Conservation (phyloP, 2,797 vertebrate species). For the Labroides dimidiatus region DNA sequence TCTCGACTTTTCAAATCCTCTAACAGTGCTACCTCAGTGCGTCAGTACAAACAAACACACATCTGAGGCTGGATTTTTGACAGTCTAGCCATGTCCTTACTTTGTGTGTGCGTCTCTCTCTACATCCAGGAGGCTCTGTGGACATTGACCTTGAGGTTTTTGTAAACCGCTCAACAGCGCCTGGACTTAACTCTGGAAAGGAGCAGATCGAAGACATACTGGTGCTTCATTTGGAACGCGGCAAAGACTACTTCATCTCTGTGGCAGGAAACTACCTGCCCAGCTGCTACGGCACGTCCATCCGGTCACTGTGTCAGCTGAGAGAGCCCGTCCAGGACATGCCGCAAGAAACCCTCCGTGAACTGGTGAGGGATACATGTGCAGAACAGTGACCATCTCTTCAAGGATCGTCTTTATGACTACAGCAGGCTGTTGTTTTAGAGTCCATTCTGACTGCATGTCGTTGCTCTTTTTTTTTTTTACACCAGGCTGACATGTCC, state of each 20-base stretch:
- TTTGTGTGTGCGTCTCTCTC: slow-evolving; percentile 12
- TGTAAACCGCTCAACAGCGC: slow-evolving; percentile 93
- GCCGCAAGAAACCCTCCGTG: slow-evolving; percentile 80
- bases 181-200: slow-evolving; percentile 89
- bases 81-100: background rate
- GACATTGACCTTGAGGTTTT: slow-evolving; percentile 93
- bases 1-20: slow-evolving; percentile 13
- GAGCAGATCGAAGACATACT: slow-evolving; percentile 95
- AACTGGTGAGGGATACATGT: slow-evolving; percentile 83
- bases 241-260: slow-evolving; percentile 98
- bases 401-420: slow-evolving; percentile 1
- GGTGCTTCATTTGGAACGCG: slow-evolving; percentile 92
- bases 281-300: slow-evolving; percentile 94
- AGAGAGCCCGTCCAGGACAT: slow-evolving; percentile 93
- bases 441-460: slow-evolving; percentile 7
- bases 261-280: slow-evolving; percentile 93
- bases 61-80: background rate
- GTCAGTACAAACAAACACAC: slow-evolving; percentile 1
- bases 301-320: slow-evolving; percentile 89
- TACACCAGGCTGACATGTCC: slow-evolving; percentile 82
- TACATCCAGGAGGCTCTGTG: slow-evolving; percentile 84
- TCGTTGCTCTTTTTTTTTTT: slow-evolving; percentile 35
- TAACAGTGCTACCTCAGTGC: background rate
- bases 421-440: background rate
- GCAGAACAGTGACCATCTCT: background rate